These are phyloP conservation scores for Doris montereyensis DNA, from an alignment of 2,888 invertebrate species.

Conservation along the genomic window DNA sequence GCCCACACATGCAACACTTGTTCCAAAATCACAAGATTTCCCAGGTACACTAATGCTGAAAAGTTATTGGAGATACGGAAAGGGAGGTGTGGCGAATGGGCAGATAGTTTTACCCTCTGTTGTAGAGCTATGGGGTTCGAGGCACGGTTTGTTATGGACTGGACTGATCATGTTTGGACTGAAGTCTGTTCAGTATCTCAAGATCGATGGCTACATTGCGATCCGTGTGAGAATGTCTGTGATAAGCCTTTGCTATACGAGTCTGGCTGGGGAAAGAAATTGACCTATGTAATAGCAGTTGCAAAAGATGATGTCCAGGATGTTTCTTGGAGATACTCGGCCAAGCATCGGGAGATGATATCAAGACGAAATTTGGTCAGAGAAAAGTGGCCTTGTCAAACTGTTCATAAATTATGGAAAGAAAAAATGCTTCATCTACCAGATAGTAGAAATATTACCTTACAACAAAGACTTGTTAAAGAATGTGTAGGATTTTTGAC, in stretches of 20 bases:
- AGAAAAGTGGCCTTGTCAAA: constrained; percentile 70
- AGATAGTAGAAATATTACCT: constrained; percentile 51
- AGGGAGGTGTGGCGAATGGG: constrained; percentile 99
- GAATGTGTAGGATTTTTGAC: constrained; percentile 84
- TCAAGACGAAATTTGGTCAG: constrained; percentile 63
- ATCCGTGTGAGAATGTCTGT: constrained; percentile 91
- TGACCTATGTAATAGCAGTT: constrained; percentile 90
- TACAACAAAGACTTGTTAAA: constrained; percentile 68
- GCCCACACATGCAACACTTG: constrained; percentile 71
- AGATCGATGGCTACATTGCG: constrained; percentile 91
- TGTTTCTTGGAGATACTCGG: constrained; percentile 90
- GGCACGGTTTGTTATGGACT: constrained; percentile 77
- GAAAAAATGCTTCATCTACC: constrained; percentile 55
- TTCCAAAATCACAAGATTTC: constrained; percentile 78
- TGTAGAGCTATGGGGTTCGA: constrained; percentile 75
- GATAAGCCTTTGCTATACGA: constrained; percentile 94
- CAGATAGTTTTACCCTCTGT: constrained; percentile 86
- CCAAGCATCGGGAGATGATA: constrained; percentile 69
- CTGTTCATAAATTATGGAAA: constrained; percentile 59
- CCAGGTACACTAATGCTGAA: constrained; percentile 87
- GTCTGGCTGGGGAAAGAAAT: constrained; percentile 80
- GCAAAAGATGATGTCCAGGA: constrained; percentile 88
- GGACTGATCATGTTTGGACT: constrained; percentile 97
- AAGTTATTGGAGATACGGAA: constrained; percentile 83
- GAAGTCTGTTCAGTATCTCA: constrained; percentile 84